phyloP scores from a whole-genome alignment of 2,888 invertebrate genomes.

The Dasypolia templi region DNA sequence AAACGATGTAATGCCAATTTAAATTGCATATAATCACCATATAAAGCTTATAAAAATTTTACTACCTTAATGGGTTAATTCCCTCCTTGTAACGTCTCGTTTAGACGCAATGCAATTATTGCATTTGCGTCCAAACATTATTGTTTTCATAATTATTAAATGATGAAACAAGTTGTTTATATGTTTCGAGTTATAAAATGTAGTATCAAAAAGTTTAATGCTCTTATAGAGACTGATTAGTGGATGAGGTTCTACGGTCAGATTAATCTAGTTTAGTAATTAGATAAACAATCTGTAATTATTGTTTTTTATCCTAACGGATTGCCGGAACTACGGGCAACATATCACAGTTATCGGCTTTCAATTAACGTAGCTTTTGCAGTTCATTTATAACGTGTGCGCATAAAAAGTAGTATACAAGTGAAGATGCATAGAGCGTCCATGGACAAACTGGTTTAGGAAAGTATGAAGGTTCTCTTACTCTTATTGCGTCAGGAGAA shows the following conservation, averaged over 20 bases:
- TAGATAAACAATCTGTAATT: neutral
- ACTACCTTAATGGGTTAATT: slow-evolving; percentile 29
- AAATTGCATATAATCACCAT: slow-evolving; percentile 52
- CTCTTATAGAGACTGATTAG: neutral
- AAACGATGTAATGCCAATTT: slow-evolving; percentile 41
- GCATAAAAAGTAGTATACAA: slow-evolving; percentile 4
- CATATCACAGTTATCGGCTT: neutral
- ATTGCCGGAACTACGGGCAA: slow-evolving; percentile 1
- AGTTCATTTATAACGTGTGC: neutral
- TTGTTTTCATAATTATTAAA: too few relatives aligned
- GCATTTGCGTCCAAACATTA: too few relatives aligned
- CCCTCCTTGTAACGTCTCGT: neutral
- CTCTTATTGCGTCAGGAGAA: slow-evolving; percentile 93
- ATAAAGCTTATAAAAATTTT: slow-evolving; percentile 35
- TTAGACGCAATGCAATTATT: neutral
- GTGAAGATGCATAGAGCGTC: slow-evolving; percentile 14
- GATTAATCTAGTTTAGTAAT: slow-evolving; percentile 16
- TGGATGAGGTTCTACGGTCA: neutral
- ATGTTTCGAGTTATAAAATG: neutral
- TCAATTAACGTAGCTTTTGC: neutral
- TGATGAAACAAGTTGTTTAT: neutral
- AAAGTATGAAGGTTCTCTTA: slow-evolving; percentile 68
- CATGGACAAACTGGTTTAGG: slow-evolving; percentile 39
- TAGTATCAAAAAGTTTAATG: neutral
- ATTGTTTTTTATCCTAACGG: neutral